Evolutionary conservation across 2,888 invertebrate species (phyloP).

Genomic region (Drosophila niveifrons): DNA sequence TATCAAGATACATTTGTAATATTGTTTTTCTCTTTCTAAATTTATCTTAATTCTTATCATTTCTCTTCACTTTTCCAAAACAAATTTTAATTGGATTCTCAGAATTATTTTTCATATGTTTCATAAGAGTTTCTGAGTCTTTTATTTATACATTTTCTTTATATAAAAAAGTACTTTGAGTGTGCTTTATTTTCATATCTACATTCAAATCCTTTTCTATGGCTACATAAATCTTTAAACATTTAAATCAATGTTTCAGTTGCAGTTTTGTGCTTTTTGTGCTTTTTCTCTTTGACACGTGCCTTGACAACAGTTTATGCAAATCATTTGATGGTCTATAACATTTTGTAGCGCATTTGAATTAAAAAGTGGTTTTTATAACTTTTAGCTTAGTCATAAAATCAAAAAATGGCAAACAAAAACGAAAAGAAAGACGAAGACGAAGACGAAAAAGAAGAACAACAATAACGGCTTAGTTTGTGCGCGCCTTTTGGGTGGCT

Average conservation of each 20-base stretch:
- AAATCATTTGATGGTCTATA: slow-evolving; percentile 57
- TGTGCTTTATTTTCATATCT: neutral
- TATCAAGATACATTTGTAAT: no score
- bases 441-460: neutral
- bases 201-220: no score
- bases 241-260: neutral
- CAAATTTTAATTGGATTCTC: no score
- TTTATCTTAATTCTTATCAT: no score
- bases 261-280: slow-evolving; percentile 12
- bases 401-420: slow-evolving; percentile 11
- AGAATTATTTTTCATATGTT: no score
- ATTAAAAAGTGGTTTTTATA: slow-evolving; percentile 56
- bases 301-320: slow-evolving; percentile 50
- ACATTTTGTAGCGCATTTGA: slow-evolving; percentile 53
- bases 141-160: no score
- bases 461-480: slow-evolving; percentile 26
- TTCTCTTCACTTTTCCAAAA: no score
- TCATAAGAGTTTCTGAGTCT: no score
- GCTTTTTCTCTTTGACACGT: slow-evolving; percentile 37
- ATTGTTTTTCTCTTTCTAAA: no score
- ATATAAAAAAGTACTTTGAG: neutral
- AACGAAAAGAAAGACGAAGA: neutral
- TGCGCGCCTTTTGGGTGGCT: slow-evolving; percentile 30
- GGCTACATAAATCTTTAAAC: no score
- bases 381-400: slow-evolving; percentile 45